These are phyloP conservation scores for Polydesmus complanatus DNA, from an alignment of 2,888 invertebrate genomes.

Conservation along the genomic window DNA sequence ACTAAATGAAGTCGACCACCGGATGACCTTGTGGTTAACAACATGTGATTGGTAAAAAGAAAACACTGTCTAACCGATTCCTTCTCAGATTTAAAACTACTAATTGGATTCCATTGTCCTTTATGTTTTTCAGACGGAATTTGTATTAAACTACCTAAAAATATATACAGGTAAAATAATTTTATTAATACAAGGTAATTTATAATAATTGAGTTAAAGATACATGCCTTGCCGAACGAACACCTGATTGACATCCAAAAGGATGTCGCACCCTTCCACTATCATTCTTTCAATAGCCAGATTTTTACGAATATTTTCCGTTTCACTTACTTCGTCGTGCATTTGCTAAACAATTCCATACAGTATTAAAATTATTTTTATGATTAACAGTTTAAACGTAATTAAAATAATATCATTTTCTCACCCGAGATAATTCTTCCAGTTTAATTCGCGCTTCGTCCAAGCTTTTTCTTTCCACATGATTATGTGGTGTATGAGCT, in stretches of 20 bases:
- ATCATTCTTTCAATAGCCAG: slow-evolving; percentile 85
- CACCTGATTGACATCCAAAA: slow-evolving; percentile 82
- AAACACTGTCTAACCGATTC: slow-evolving; percentile 68
- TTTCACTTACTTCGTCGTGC: slow-evolving; percentile 48
- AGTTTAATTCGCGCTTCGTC: slow-evolving; percentile 70
- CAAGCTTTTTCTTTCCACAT: slow-evolving; percentile 76
- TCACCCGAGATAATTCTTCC: slow-evolving; percentile 50
- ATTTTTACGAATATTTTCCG: slow-evolving; percentile 80
- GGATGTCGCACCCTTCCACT: slow-evolving; percentile 81
- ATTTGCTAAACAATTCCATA: slow-evolving; percentile 17
- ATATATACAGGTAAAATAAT: slow-evolving; percentile 6
- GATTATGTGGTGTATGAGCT: slow-evolving; percentile 85
- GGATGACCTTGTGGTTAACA: slow-evolving; percentile 63
- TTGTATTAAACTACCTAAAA: slow-evolving; percentile 58
- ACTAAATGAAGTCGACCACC: slow-evolving; percentile 74
- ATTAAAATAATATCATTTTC: slow-evolving; percentile 7
- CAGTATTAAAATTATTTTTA: not conserved
- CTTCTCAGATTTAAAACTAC: slow-evolving; percentile 43
- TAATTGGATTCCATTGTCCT: slow-evolving; percentile 44
- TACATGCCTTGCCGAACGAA: slow-evolving; percentile 70
- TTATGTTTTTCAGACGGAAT: slow-evolving; percentile 47
- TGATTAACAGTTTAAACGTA: not conserved
- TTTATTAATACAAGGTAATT: slow-evolving; percentile 1
- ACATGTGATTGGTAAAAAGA: slow-evolving; percentile 77
- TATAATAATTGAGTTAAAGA: not conserved